phyloP scores from a whole-genome alignment of 92 coral and sea anemone genomes.

The Virgularia gustaviana region DNA sequence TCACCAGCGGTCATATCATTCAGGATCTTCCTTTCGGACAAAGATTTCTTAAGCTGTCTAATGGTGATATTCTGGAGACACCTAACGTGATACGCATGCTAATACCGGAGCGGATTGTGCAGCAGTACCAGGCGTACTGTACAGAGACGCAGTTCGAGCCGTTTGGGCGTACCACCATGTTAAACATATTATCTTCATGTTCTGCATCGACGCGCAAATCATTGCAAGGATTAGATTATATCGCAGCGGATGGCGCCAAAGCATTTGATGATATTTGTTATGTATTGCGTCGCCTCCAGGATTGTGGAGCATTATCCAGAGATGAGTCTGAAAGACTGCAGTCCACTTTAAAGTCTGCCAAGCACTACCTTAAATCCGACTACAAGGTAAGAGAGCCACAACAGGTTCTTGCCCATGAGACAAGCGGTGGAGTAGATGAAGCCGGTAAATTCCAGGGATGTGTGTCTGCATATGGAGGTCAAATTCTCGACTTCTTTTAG shows the following conservation, averaged over 20 bases:
- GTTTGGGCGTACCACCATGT: background rate
- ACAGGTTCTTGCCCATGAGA: background rate
- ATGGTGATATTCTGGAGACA: background rate
- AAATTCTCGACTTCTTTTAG: slow-evolving; percentile 2
- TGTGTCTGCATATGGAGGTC: background rate
- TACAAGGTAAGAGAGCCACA: slow-evolving; percentile 47
- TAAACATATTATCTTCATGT: background rate
- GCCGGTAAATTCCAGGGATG: background rate
- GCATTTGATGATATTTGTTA: slow-evolving; percentile 4
- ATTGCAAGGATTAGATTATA: background rate
- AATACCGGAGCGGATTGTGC: background rate
- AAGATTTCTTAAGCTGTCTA: background rate
- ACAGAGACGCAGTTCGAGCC: background rate
- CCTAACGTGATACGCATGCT: slow-evolving; percentile 2
- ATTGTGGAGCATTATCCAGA: background rate
- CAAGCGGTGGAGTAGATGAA: background rate
- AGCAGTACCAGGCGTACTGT: background rate
- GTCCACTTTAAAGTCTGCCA: slow-evolving; percentile 47
- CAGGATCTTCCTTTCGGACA: slow-evolving; percentile 9
- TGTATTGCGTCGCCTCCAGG: background rate
- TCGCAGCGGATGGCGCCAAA: slow-evolving; percentile 6
- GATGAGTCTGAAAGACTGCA: slow-evolving; percentile 3
- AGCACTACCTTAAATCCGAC: slow-evolving; percentile 57
- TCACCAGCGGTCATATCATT: background rate
- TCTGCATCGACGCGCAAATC: background rate